A percentile compares a stretch with the other conserved stretches of the same genome.
Evolutionary conservation across 2,113 vertebrate genomes (phyloP).

Genomic region (Toxostoma redivivum): DNA sequence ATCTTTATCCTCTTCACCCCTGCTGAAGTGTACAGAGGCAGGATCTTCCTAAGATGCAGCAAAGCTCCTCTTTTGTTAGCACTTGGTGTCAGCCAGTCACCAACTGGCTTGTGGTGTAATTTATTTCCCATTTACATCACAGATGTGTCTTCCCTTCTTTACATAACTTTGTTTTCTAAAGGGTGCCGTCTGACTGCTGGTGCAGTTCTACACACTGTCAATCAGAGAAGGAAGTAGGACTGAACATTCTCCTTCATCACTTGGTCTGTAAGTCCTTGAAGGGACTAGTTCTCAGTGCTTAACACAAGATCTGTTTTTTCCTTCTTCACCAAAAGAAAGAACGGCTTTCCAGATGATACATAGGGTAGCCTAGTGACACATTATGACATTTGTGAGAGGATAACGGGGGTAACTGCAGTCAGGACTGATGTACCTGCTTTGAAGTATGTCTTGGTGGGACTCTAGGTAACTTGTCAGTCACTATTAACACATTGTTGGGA

Average conservation of each 20-base stretch:
- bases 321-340: neutral
- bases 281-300: neutral
- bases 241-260: neutral
- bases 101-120: neutral
- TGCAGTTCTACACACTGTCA: neutral
- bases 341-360: neutral
- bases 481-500: neutral
- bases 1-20: neutral
- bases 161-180: neutral
- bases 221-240: neutral
- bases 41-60: neutral
- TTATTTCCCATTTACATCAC: neutral
- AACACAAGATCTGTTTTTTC: neutral
- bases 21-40: neutral
- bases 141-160: neutral
- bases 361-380: fast-evolving
- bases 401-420: neutral
- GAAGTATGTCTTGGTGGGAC: neutral
- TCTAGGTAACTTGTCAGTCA: neutral
- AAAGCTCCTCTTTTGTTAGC: neutral
- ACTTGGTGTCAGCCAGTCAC: neutral
- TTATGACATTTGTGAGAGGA: neutral
- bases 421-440: neutral
- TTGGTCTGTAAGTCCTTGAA: neutral
- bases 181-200: neutral